Evolutionary conservation across 2,888 invertebrate genomes (phyloP).

Genomic region (Cyaniris semiargus): DNA sequence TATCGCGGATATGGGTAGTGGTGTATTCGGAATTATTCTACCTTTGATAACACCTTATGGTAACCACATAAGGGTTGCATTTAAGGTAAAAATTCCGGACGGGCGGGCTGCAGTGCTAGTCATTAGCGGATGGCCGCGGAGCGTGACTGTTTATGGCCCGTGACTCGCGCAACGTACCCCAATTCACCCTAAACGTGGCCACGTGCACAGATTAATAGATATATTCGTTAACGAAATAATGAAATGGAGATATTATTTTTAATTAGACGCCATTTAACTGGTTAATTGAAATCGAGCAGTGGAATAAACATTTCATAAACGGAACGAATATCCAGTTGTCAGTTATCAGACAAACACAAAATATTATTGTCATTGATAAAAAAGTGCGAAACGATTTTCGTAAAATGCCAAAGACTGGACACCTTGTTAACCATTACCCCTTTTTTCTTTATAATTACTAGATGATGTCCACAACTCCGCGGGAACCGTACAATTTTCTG

Average conservation of each 20-base stretch:
- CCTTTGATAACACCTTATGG: neutral
- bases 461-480: too few relatives aligned
- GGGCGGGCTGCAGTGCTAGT: slow-evolving; percentile 45
- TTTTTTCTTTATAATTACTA: too few relatives aligned
- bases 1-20: slow-evolving; percentile 39
- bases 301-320: neutral
- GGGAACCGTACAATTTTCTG: too few relatives aligned
- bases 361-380: too few relatives aligned
- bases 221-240: slow-evolving; percentile 52
- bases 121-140: slow-evolving; percentile 65
- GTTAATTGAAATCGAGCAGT: neutral
- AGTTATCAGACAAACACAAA: too few relatives aligned
- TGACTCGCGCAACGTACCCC: slow-evolving; percentile 64
- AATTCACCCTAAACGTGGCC: slow-evolving; percentile 70
- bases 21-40: slow-evolving; percentile 36
- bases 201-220: slow-evolving; percentile 75
- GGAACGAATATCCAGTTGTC: neutral
- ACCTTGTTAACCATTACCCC: too few relatives aligned
- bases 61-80: neutral
- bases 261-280: neutral
- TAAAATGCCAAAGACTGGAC: too few relatives aligned
- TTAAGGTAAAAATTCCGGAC: neutral
- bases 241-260: slow-evolving; percentile 20
- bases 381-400: too few relatives aligned
- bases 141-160: slow-evolving; percentile 76